Conservation (phyloP, 2,888 invertebrate genomes). For the Dynastes maya region DNA sequence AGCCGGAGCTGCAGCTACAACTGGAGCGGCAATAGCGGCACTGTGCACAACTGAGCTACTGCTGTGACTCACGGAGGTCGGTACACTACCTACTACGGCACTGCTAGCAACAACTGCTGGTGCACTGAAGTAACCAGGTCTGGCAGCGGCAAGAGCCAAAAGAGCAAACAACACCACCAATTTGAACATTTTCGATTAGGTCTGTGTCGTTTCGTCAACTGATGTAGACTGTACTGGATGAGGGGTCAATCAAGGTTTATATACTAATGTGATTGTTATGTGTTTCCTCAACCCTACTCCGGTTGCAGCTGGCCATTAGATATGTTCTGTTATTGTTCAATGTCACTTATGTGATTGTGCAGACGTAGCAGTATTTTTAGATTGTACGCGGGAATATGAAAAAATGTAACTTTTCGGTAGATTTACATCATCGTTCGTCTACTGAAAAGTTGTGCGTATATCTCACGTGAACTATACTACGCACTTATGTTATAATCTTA, state of each 20-base stretch:
- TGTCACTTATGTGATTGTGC: conserved; percentile 4
- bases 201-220: conserved; percentile 68
- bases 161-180: conserved; percentile 77
- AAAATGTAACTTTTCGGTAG: conserved; percentile 5
- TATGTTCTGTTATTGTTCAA: conserved; percentile 36
- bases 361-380: conserved; percentile 9
- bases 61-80: conserved; percentile 65
- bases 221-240: conserved; percentile 44
- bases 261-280: conserved; percentile 41
- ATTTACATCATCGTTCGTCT: too few relatives aligned
- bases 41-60: conserved; percentile 58
- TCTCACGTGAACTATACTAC: too few relatives aligned
- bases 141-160: conserved; percentile 74
- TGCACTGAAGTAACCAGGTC: conserved; percentile 67
- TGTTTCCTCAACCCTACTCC: conserved; percentile 37
- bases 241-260: conserved; percentile 37
- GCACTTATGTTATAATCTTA: too few relatives aligned
- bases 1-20: conserved; percentile 58
- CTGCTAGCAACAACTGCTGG: conserved; percentile 62
- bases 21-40: conserved; percentile 61
- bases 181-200: conserved; percentile 72
- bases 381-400: background rate
- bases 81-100: conserved; percentile 67
- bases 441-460: too few relatives aligned
- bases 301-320: conserved; percentile 3